A percentile compares a stretch with the other conserved stretches of the same genome.
phyloP scores from a whole-genome alignment of 2,888 invertebrate species.

The Altica lythri region DNA sequence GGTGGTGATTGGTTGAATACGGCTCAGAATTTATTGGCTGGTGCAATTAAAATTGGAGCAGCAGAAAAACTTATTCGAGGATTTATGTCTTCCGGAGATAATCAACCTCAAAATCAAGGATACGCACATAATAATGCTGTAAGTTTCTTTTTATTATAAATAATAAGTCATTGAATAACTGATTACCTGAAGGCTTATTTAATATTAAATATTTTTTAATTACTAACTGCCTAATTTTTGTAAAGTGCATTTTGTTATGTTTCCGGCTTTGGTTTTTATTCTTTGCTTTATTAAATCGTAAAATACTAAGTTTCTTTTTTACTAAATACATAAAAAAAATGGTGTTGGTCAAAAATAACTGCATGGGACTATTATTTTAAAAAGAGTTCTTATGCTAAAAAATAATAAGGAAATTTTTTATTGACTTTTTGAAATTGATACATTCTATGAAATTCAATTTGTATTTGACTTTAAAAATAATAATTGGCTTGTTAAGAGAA shows the following conservation, averaged over 20 bases:
- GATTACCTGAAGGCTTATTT: no score
- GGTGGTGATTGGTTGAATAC: slow-evolving; percentile 53
- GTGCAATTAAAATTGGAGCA: slow-evolving; percentile 55
- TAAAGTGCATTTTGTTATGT: slow-evolving; percentile 24
- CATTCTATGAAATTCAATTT: no score
- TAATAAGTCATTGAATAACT: neutral
- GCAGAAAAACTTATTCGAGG: slow-evolving; percentile 42
- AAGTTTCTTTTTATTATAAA: slow-evolving; percentile 30
- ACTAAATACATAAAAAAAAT: no score
- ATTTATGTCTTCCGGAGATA: slow-evolving; percentile 10
- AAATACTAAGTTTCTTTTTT: no score
- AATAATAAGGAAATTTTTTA: no score
- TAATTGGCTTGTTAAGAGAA: no score
- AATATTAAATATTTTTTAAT: no score
- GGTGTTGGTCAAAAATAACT: no score
- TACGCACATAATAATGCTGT: slow-evolving; percentile 48
- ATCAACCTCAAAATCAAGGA: slow-evolving; percentile 36
- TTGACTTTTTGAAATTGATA: no score
- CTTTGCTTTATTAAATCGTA: neutral
- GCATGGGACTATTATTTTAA: no score
- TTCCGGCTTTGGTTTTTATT: slow-evolving; percentile 2
- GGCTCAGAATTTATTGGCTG: slow-evolving; percentile 55
- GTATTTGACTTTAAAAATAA: no score
- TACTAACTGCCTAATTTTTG: slow-evolving; percentile 31
- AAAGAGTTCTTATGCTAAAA: no score